phyloP scores from a whole-genome alignment of 2,888 invertebrate genomes.

The Trichopria drosophilae region DNA sequence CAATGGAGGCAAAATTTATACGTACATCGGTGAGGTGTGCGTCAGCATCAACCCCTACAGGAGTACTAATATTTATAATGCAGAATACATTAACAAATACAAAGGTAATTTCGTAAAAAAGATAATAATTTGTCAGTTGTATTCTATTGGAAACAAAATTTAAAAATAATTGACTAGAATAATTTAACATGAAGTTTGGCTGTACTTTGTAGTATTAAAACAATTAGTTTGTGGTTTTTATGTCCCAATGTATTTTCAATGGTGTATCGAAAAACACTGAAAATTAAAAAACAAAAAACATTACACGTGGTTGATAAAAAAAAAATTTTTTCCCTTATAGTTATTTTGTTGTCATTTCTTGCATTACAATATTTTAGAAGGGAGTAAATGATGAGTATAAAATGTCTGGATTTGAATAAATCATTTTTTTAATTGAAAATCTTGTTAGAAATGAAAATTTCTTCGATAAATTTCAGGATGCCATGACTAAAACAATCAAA shows the following conservation, averaged over 20 bases:
- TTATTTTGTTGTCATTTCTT: not conserved
- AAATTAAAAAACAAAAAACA: no score
- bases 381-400: not conserved
- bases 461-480: not conserved
- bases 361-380: not conserved
- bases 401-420: not conserved
- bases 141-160: no score
- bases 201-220: not conserved
- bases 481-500: constrained; percentile 16
- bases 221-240: no score
- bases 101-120: constrained; percentile 63
- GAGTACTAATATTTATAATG: constrained; percentile 87
- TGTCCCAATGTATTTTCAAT: no score
- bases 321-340: not conserved
- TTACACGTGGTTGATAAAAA: not conserved
- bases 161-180: not conserved
- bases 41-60: constrained; percentile 98
- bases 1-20: constrained; percentile 90
- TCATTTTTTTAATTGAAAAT: no score
- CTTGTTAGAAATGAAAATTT: no score
- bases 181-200: not conserved
- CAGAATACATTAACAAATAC: constrained; percentile 84
- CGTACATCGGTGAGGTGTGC: constrained; percentile 97
- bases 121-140: no score
- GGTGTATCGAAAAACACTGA: no score